Evolutionary conservation across 2,888 invertebrate genomes (phyloP).

Genomic region (Conchocele bisecta): DNA sequence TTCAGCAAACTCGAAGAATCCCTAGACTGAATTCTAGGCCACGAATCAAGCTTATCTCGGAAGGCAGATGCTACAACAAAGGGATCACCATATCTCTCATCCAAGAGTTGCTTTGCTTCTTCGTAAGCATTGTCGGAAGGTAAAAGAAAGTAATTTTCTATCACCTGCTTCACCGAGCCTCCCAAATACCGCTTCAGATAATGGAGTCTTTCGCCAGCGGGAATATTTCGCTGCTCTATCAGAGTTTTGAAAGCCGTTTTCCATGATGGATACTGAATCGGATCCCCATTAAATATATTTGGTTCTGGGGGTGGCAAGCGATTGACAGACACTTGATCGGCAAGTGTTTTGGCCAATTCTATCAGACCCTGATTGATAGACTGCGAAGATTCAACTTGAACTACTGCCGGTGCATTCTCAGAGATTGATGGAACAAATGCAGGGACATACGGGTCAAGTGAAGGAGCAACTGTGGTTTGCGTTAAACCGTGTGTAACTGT

Average conservation of each 20-base stretch:
- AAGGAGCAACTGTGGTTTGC: no score
- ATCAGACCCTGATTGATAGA: no score
- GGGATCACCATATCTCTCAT: constrained; percentile 31
- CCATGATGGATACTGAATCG: constrained; percentile 33
- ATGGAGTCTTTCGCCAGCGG: constrained; percentile 17
- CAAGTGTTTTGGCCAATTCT: no score
- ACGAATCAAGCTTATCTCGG: constrained; percentile 28
- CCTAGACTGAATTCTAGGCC: constrained; percentile 29
- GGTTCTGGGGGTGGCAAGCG: constrained; percentile 29
- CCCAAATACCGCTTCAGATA: constrained; percentile 33
- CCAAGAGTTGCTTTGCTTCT: no score
- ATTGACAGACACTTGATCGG: background rate
- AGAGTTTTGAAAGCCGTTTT: constrained; percentile 23
- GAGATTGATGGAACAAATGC: no score
- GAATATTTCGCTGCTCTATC: constrained; percentile 14
- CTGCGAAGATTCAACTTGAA: no score
- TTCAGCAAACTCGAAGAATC: no score
- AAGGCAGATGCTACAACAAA: constrained; percentile 36
- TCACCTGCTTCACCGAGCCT: constrained; percentile 31
- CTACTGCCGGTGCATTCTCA: no score
- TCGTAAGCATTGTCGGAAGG: no score
- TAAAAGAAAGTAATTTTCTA: constrained; percentile 36
- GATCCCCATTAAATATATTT: constrained; percentile 40
- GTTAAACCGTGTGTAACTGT: no score
- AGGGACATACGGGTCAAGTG: no score